Percentiles rank a stretch among this genome's conserved stretches.
phyloP scores from a whole-genome alignment of 2,113 vertebrate genomes.

The Sinosuthora webbiana region DNA sequence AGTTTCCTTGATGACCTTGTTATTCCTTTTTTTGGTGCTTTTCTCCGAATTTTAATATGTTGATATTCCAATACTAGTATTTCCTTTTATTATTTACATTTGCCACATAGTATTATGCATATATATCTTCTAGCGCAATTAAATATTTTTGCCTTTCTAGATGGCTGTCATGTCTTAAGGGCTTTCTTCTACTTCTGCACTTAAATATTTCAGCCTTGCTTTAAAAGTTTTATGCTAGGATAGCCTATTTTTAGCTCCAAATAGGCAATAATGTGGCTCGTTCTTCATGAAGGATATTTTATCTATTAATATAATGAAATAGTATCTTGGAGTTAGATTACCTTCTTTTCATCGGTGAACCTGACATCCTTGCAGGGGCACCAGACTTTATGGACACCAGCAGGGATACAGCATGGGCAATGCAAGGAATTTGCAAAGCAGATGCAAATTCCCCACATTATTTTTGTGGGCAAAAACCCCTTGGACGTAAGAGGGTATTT shows the following conservation, averaged over 20 bases:
- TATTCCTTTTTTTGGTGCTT: neutral
- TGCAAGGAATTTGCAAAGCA: neutral
- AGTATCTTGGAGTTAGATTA: neutral
- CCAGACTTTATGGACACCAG: neutral
- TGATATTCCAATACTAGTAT: neutral
- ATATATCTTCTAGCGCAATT: neutral
- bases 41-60: neutral
- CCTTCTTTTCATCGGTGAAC: neutral
- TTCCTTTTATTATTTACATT: neutral
- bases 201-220: neutral
- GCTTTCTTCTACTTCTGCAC: neutral
- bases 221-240: conserved; percentile 30
- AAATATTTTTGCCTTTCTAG: neutral
- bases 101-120: neutral
- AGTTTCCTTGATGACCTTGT: neutral
- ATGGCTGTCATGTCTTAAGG: neutral
- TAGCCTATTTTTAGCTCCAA: conserved; percentile 20
- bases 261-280: conserved; percentile 37
- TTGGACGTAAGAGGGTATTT: too few relatives aligned
- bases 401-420: neutral
- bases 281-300: conserved; percentile 13
- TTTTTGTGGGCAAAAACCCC: too few relatives aligned
- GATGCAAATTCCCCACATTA: too few relatives aligned
- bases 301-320: conserved; percentile 19
- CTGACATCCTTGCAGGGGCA: neutral